Percentiles rank a stretch among this genome's conserved stretches.
phyloP scores from a whole-genome alignment of 2,888 invertebrate species.

The Marronus borbonicus region DNA sequence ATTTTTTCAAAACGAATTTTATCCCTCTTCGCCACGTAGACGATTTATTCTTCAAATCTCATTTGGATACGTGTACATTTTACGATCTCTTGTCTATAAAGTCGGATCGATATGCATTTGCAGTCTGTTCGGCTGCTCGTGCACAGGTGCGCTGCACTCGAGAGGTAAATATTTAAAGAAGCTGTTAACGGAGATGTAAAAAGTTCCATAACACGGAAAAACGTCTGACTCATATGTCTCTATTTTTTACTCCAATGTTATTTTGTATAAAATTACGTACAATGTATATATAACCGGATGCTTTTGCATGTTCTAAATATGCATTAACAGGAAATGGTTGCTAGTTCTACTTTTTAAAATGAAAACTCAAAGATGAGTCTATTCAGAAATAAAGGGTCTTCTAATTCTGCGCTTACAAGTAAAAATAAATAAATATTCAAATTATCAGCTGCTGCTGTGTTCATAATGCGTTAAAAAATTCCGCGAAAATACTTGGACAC shows the following conservation, averaged over 20 bases:
- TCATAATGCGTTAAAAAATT: too few relatives aligned
- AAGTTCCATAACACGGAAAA: neutral
- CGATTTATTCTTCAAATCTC: neutral
- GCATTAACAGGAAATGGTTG: too few relatives aligned
- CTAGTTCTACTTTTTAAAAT: too few relatives aligned
- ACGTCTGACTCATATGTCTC: neutral
- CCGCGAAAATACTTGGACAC: too few relatives aligned
- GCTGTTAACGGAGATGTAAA: constrained; percentile 10
- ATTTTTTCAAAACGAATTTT: neutral
- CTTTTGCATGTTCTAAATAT: too few relatives aligned
- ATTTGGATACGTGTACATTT: neutral
- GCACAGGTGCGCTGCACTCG: constrained; percentile 21
- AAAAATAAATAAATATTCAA: too few relatives aligned
- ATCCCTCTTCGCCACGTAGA: neutral
- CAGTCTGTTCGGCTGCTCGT: neutral
- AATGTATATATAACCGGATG: too few relatives aligned
- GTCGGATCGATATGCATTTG: constrained; percentile 8
- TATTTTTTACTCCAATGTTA: neutral
- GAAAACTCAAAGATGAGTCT: too few relatives aligned
- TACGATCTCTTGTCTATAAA: neutral
- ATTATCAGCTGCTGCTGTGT: too few relatives aligned
- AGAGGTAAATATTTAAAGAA: constrained; percentile 18
- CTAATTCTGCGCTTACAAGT: too few relatives aligned
- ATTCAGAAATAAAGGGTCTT: too few relatives aligned
- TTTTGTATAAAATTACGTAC: too few relatives aligned